phyloP scores from a whole-genome alignment of 2,888 invertebrate genomes.

The Dasypogon diadema region DNA sequence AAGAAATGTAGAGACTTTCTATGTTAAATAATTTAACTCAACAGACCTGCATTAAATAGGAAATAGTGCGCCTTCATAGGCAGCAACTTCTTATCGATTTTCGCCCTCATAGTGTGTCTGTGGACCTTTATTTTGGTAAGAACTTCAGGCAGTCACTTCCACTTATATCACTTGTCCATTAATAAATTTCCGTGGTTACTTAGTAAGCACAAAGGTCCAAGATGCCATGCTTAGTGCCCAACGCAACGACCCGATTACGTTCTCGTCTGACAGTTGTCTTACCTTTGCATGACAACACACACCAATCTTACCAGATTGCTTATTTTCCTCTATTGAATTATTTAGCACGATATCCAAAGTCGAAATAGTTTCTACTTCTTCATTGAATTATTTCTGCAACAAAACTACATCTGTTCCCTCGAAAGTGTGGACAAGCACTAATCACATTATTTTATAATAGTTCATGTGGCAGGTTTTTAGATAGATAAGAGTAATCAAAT shows the following conservation, averaged over 20 bases:
- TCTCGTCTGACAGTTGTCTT: neutral
- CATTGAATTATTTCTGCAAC: no score
- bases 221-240: neutral
- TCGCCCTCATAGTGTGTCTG: constrained; percentile 61
- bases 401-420: no score
- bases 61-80: constrained; percentile 92
- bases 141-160: no score
- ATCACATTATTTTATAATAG: neutral
- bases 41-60: constrained; percentile 85
- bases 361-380: no score
- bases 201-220: neutral
- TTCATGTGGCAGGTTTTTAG: no score
- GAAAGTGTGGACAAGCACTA: neutral
- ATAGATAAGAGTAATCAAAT: no score
- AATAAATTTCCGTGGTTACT: neutral
- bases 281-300: neutral
- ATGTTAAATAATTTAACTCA: neutral
- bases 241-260: neutral
- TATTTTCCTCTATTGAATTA: no score
- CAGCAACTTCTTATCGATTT: constrained; percentile 79
- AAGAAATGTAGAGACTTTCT: neutral
- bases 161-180: neutral
- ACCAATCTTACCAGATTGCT: neutral
- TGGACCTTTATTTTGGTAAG: neutral
- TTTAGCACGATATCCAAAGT: no score